A percentile compares a stretch with the other conserved stretches of the same genome.
Evolutionary conservation across 1,140 invertebrate genomes (phyloP).

Genomic region (Onthophagus taurus): DNA sequence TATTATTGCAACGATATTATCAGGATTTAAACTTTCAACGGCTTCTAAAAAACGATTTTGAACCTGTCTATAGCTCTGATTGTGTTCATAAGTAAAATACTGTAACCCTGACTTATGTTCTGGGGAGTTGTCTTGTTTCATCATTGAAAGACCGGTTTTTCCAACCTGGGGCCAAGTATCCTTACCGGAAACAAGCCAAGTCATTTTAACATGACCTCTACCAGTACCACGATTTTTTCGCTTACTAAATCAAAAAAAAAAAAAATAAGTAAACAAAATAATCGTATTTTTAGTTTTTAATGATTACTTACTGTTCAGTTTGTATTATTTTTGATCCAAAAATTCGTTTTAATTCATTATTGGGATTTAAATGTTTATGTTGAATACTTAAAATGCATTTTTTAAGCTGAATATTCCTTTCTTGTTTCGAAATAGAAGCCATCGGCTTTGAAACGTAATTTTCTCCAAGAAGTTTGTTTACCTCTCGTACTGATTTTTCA

Average conservation of each 20-base stretch:
- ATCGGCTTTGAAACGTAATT: conserved; percentile 32
- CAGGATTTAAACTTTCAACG: conserved; percentile 70
- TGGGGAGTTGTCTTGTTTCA: conserved; percentile 35
- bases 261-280: not conserved
- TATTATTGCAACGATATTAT: conserved; percentile 73
- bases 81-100: conserved; percentile 77
- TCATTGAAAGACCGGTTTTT: conserved; percentile 69
- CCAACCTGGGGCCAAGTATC: conserved; percentile 57
- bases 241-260: conserved; percentile 39
- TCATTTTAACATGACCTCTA: conserved; percentile 47
- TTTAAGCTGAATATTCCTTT: conserved; percentile 29
- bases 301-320: conserved; percentile 47
- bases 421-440: conserved; percentile 25
- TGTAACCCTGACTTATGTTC: conserved; percentile 40
- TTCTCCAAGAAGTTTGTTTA: conserved; percentile 62
- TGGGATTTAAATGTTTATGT: conserved; percentile 67
- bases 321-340: conserved; percentile 76
- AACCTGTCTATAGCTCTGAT: conserved; percentile 61
- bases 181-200: conserved; percentile 56
- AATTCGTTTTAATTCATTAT: conserved; percentile 74
- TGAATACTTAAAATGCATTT: conserved; percentile 53
- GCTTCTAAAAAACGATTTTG: conserved; percentile 67
- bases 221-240: conserved; percentile 45
- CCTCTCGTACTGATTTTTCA: conserved; percentile 59
- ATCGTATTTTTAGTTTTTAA: conserved; percentile 10